phyloP scores from a whole-genome alignment of 2,888 invertebrate species.

The Hydroisotoma schaefferi region DNA sequence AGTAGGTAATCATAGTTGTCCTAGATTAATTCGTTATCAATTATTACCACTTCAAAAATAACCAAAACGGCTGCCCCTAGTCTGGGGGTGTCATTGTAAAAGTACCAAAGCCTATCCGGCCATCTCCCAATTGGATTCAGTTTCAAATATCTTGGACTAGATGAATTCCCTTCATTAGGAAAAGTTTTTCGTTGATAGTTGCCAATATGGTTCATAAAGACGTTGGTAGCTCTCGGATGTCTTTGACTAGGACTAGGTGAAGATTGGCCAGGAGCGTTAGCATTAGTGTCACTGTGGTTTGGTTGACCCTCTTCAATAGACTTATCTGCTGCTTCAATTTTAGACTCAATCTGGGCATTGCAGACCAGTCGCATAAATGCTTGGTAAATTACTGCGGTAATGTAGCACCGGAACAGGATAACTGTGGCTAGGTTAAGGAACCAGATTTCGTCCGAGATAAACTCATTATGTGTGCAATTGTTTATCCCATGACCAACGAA shows the following conservation, averaged over 20 bases:
- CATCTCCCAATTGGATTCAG: conserved; percentile 31
- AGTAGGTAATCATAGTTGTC: neutral
- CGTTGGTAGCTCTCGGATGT: no score
- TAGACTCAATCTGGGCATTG: conserved; percentile 13
- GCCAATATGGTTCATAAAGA: neutral
- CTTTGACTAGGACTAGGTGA: neutral
- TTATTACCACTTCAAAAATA: conserved; percentile 31
- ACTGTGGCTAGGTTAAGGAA: conserved; percentile 25
- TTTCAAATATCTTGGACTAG: conserved; percentile 18
- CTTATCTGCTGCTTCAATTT: neutral
- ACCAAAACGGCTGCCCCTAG: conserved; percentile 28
- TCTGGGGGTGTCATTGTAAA: conserved; percentile 28
- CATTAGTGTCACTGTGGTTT: neutral
- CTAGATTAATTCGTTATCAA: neutral
- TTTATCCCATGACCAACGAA: conserved; percentile 21
- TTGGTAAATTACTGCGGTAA: conserved; percentile 28
- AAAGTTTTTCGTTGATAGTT: neutral
- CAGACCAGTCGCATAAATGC: conserved; percentile 20
- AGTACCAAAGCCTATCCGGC: conserved; percentile 17
- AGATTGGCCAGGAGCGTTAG: neutral
- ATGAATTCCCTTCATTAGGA: neutral
- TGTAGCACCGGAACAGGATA: conserved; percentile 28
- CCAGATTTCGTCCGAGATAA: conserved; percentile 36
- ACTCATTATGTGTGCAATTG: conserved; percentile 15
- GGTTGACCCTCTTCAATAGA: neutral